Evolutionary conservation across 2,113 vertebrate genomes (phyloP).

Genomic region (Mohoua ochrocephala): DNA sequence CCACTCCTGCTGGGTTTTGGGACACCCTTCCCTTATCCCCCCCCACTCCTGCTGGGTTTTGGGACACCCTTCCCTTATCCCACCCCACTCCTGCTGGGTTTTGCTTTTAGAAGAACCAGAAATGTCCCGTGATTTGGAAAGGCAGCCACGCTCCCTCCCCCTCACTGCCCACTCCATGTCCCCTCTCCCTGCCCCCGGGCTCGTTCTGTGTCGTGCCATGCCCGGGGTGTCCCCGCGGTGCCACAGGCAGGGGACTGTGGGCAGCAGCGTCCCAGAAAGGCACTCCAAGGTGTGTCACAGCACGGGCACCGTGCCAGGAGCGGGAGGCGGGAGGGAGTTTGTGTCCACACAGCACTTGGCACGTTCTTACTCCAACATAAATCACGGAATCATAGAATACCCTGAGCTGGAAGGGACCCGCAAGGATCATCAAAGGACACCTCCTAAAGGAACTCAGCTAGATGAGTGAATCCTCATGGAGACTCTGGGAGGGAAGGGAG

Average conservation of each 20-base stretch:
- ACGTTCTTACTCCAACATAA: background rate
- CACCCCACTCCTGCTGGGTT: background rate
- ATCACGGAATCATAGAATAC: background rate
- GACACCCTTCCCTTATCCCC: too few relatives aligned
- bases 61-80: background rate
- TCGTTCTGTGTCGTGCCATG: rapidly evolving
- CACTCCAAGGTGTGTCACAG: background rate
- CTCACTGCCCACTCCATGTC: background rate
- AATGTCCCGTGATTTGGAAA: background rate
- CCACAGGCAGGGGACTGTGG: background rate
- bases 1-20: background rate
- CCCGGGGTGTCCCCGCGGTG: background rate
- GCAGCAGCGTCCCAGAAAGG: background rate
- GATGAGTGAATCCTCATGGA: background rate
- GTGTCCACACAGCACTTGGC: background rate
- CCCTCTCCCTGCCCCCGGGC: background rate
- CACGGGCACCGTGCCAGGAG: background rate
- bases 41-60: background rate
- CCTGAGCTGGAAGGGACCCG: background rate
- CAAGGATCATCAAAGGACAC: background rate
- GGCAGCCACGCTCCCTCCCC: background rate
- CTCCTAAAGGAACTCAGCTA: background rate
- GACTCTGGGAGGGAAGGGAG: background rate
- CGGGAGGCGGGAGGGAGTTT: background rate
- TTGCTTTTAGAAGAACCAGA: background rate